These are phyloP conservation scores for Acanthopleura granulata DNA, from an alignment of 2,888 invertebrate species.

Conservation along the genomic window DNA sequence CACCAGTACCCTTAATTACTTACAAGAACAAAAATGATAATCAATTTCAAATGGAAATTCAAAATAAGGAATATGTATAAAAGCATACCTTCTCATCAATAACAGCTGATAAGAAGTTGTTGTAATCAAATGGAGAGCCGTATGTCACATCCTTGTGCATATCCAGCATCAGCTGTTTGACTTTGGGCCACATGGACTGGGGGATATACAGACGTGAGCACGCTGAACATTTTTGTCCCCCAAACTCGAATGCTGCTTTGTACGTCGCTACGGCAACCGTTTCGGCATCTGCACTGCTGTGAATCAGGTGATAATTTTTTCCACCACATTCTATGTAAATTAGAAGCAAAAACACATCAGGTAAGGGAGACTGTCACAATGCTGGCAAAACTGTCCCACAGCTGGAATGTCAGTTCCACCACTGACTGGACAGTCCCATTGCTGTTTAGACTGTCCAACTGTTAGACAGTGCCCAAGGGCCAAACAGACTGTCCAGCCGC, in stretches of 20 bases:
- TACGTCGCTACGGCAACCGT: conserved; percentile 88
- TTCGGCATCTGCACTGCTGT: conserved; percentile 87
- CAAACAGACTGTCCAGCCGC: too few species aligned
- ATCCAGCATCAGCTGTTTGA: conserved; percentile 78
- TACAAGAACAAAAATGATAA: too few species aligned
- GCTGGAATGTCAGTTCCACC: too few species aligned
- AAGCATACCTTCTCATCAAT: conserved; percentile 85
- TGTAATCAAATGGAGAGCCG: conserved; percentile 81
- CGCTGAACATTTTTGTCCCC: conserved; percentile 98
- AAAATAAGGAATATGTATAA: too few species aligned
- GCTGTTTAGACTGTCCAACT: too few species aligned
- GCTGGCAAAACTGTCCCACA: too few species aligned
- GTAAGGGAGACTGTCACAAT: too few species aligned
- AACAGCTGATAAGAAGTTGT: conserved; percentile 92
- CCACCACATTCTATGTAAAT: conserved; percentile 91
- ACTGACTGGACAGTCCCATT: too few species aligned
- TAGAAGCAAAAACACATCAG: too few species aligned
- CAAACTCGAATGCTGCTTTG: conserved; percentile 92
- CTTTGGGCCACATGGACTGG: conserved; percentile 84
- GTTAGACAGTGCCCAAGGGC: too few species aligned
- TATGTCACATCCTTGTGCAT: conserved; percentile 83
- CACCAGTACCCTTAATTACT: too few species aligned
- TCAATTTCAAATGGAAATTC: too few species aligned
- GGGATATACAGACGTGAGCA: conserved; percentile 98
- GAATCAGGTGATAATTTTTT: conserved; percentile 98